A percentile compares a stretch with the other conserved stretches of the same genome.
phyloP scores from a whole-genome alignment of 2,797 vertebrate genomes.

The Trachurus trachurus region DNA sequence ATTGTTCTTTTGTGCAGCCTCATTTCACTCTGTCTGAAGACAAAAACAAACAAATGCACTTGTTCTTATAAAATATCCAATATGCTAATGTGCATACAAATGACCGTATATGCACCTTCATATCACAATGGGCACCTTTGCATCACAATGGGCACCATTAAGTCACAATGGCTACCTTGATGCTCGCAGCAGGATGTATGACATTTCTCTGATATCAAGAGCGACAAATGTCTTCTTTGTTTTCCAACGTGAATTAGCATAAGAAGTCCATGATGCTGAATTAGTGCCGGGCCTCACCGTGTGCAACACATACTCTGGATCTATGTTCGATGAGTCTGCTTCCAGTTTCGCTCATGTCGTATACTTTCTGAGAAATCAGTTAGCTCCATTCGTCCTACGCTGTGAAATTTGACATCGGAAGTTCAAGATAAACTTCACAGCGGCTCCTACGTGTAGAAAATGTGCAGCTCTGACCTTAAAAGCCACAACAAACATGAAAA shows the following conservation, averaged over 20 bases:
- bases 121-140: conserved; percentile 51
- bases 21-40: conserved; percentile 26
- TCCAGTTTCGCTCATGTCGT: neutral
- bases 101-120: conserved; percentile 27
- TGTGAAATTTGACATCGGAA: neutral
- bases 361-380: neutral
- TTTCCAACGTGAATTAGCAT: conserved; percentile 48
- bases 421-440: neutral
- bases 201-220: conserved; percentile 60
- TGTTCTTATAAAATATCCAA: conserved; percentile 43
- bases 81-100: conserved; percentile 49
- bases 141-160: conserved; percentile 56
- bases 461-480: neutral
- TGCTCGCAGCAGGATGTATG: conserved; percentile 57
- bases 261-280: conserved; percentile 24
- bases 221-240: conserved; percentile 51
- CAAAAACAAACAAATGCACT: conserved; percentile 47
- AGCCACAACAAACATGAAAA: neutral
- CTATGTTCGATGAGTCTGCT: neutral
- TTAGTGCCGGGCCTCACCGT: conserved; percentile 13
- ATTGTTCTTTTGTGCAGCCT: conserved; percentile 18
- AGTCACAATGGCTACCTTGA: conserved; percentile 38
- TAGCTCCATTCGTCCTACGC: neutral
- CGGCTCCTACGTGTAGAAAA: neutral
- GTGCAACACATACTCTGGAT: conserved; percentile 31